Percentiles rank a stretch among this genome's conserved stretches.
These are phyloP conservation scores for Cervus canadensis DNA, from an alignment of 2,113 vertebrate species.

Conservation along the genomic window DNA sequence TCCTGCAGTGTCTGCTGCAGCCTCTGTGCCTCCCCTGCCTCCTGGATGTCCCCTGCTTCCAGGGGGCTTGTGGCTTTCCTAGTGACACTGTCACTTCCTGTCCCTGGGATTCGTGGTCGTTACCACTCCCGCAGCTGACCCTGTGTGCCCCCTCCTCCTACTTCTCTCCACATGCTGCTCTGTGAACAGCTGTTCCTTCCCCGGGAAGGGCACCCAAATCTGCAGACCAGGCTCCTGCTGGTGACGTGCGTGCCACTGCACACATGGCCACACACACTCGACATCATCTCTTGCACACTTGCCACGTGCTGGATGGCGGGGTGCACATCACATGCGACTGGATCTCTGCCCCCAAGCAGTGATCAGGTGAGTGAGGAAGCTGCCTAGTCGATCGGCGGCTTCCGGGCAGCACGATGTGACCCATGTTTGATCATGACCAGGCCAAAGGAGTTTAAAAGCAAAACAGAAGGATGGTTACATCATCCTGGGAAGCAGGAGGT, in stretches of 20 bases:
- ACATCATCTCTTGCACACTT: background rate
- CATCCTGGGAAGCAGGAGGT: background rate
- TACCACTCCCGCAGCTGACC: slow-evolving; percentile 16
- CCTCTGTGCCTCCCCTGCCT: background rate
- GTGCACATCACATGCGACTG: background rate
- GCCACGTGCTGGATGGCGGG: background rate
- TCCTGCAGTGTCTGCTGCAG: background rate
- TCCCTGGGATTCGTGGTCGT: background rate
- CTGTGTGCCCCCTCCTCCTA: background rate
- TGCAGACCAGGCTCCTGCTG: background rate
- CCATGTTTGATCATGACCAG: background rate
- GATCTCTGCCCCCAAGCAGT: background rate
- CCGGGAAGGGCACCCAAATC: background rate
- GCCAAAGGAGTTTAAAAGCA: background rate
- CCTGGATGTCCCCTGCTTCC: background rate
- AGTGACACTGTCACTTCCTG: background rate
- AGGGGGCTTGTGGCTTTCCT: background rate
- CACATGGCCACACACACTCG: background rate
- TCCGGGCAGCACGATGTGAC: background rate
- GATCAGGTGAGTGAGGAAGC: background rate
- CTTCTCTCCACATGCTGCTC: slow-evolving; percentile 32
- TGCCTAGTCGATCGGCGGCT: background rate
- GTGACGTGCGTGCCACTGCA: background rate
- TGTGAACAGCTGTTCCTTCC: background rate
- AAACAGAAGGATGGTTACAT: background rate